Conservation (phyloP, 23 tunicate genomes). For the Pegea sp. region DNA sequence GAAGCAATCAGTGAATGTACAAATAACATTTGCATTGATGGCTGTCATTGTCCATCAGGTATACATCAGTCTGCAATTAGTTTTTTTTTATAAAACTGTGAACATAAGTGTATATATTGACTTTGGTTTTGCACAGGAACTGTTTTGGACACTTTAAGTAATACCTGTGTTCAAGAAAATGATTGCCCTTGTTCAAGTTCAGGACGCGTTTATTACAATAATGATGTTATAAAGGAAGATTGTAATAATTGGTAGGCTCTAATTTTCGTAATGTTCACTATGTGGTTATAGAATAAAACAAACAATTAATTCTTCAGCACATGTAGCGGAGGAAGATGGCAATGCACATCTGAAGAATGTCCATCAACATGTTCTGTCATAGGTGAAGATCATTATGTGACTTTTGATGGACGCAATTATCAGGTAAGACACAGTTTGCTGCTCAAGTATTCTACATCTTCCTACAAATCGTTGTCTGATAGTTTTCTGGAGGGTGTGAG, state of each 20-base stretch:
- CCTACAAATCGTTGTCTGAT: conserved; percentile 1
- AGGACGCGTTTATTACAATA: conserved; percentile 15
- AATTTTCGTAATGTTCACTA: too few relatives aligned
- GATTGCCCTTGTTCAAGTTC: conserved; percentile 50
- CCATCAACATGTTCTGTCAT: conserved; percentile 49
- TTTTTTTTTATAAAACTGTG: background rate
- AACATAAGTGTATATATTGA: background rate
- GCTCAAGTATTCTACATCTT: too few relatives aligned
- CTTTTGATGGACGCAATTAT: conserved; percentile 66
- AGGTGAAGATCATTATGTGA: conserved; percentile 79
- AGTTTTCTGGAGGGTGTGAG: conserved; percentile 89
- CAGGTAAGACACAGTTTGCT: too few relatives aligned
- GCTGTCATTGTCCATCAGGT: conserved; percentile 87
- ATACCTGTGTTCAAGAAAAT: conserved; percentile 30
- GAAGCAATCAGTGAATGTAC: conserved; percentile 22
- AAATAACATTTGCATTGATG: conserved; percentile 50
- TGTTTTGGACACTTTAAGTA: conserved; percentile 31
- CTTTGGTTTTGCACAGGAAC: conserved; percentile 19
- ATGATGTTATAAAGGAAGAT: conserved; percentile 45
- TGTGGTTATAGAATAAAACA: too few relatives aligned
- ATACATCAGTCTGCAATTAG: background rate
- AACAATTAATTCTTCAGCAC: conserved; percentile 48
- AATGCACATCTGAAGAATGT: conserved; percentile 57
- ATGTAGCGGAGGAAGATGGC: conserved; percentile 57
- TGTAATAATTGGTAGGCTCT: conserved; percentile 92